Evolutionary conservation across 2,797 vertebrate genomes (phyloP).

Genomic region (Sebastes taczanowskii): DNA sequence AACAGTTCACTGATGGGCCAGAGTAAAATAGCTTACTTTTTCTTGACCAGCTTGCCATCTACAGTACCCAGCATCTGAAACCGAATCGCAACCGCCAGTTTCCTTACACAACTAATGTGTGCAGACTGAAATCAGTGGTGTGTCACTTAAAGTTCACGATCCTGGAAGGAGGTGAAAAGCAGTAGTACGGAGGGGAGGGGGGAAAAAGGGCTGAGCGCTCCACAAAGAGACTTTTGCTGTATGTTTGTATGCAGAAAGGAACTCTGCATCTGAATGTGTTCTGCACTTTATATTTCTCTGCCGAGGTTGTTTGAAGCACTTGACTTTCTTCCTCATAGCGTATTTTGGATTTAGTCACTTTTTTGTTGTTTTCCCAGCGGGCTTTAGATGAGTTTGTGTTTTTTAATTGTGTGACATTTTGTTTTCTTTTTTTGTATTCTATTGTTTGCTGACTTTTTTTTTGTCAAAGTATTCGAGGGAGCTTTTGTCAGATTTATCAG

Average conservation of each 20-base stretch:
- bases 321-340: conserved; percentile 11
- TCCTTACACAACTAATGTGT: conserved; percentile 13
- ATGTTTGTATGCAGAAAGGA: conserved; percentile 72
- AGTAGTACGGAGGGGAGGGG: not conserved
- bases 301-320: conserved; percentile 24
- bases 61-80: not conserved
- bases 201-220: conserved; percentile 51
- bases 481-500: conserved; percentile 4
- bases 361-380: conserved; percentile 5
- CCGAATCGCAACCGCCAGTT: conserved; percentile 1
- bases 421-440: not conserved
- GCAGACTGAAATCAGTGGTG: not conserved
- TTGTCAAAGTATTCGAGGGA: not conserved
- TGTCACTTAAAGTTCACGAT: not conserved
- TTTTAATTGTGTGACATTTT: not conserved
- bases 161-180: not conserved
- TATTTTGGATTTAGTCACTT: not conserved
- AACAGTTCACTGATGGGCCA: not conserved
- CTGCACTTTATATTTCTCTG: conserved; percentile 94
- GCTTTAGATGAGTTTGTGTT: not conserved
- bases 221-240: conserved; percentile 74
- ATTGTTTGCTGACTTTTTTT: not conserved
- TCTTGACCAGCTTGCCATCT: not conserved
- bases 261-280: conserved; percentile 87
- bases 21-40: not conserved